A percentile compares a stretch with the other conserved stretches of the same genome.
These are phyloP conservation scores for Cantharis lateralis DNA, from an alignment of 2,888 invertebrate genomes.

Conservation along the genomic window DNA sequence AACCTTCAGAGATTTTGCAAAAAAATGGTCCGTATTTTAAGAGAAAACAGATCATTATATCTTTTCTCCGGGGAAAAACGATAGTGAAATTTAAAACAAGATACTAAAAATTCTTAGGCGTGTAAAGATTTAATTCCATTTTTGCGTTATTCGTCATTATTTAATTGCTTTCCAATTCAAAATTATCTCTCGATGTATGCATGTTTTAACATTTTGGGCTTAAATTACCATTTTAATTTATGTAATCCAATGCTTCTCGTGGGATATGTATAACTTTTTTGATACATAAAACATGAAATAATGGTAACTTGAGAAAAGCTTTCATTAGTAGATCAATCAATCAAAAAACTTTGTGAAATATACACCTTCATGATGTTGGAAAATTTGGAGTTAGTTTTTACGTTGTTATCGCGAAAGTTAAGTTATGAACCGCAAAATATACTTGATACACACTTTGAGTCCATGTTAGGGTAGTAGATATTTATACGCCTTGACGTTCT, in stretches of 20 bases:
- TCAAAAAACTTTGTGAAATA: not conserved
- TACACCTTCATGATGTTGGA: not conserved
- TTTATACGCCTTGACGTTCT: conserved; percentile 20
- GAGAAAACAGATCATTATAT: not conserved
- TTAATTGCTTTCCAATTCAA: too few relatives aligned
- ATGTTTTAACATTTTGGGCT: not conserved
- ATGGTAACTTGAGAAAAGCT: not conserved
- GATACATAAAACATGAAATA: not conserved
- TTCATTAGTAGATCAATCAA: not conserved
- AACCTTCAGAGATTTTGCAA: not conserved
- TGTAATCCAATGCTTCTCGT: not conserved
- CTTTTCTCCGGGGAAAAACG: not conserved
- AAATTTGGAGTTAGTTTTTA: not conserved
- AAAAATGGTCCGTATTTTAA: not conserved
- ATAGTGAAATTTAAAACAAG: not conserved
- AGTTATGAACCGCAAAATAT: not conserved
- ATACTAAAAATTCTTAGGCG: not conserved
- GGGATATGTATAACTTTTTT: not conserved
- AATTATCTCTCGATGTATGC: not conserved
- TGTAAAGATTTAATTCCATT: too few relatives aligned
- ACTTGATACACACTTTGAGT: conserved; percentile 2
- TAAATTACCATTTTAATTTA: not conserved
- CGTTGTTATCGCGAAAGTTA: not conserved
- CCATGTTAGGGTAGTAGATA: conserved; percentile 7
- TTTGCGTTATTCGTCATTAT: too few relatives aligned